These are phyloP conservation scores for Aquatica leii DNA, from an alignment of 2,888 invertebrate genomes.

Conservation along the genomic window DNA sequence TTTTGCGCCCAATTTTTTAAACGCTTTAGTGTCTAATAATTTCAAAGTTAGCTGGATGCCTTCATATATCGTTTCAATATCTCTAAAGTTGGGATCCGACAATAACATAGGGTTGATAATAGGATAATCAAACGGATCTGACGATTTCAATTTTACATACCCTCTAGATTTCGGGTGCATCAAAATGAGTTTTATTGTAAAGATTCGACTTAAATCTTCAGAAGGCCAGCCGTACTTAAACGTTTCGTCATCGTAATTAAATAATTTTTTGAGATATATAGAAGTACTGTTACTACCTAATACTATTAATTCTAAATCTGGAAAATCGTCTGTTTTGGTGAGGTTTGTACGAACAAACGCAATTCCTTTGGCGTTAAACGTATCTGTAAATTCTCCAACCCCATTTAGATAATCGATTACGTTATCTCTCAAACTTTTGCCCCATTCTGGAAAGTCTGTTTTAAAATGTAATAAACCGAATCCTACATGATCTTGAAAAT, in stretches of 20 bases:
- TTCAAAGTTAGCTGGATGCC: neutral
- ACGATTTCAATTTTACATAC: neutral
- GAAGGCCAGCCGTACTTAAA: too few species aligned
- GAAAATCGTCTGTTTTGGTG: neutral
- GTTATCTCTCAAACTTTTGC: neutral
- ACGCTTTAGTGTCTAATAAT: neutral
- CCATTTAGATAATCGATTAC: neutral
- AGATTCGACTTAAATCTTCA: too few species aligned
- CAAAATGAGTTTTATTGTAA: too few species aligned
- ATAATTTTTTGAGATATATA: too few species aligned
- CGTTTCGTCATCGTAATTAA: too few species aligned
- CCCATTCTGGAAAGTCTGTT: neutral
- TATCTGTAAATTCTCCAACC: neutral
- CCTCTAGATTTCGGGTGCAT: conserved; percentile 33
- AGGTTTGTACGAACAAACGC: neutral
- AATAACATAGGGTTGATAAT: neutral
- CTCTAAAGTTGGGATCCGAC: neutral
- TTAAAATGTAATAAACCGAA: conserved; percentile 29
- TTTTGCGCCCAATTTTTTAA: too few species aligned
- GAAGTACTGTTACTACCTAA: too few species aligned
- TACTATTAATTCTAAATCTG: too few species aligned
- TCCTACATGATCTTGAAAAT: conserved; percentile 71
- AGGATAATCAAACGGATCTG: neutral
- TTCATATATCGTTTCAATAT: neutral
- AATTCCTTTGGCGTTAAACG: neutral